Conservation (phyloP, 2,113 vertebrate species). For the Vombatus ursinus region DNA sequence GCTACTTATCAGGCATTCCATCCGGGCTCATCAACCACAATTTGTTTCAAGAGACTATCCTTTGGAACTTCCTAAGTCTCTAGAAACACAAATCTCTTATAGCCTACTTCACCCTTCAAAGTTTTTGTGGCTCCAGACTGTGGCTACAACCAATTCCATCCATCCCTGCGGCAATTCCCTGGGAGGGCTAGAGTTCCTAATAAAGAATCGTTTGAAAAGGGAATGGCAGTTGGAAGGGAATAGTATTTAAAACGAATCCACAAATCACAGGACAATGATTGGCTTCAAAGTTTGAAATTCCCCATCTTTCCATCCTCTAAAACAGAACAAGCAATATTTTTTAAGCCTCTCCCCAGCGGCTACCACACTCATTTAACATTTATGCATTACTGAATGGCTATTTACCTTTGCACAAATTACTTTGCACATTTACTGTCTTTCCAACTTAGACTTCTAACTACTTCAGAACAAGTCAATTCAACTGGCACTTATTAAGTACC, state of each 20-base stretch:
- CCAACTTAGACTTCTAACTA: background rate
- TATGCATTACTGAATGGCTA: background rate
- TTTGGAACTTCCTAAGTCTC: background rate
- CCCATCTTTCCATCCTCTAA: background rate
- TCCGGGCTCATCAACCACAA: background rate
- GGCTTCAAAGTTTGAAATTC: conserved; percentile 62
- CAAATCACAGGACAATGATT: conserved; percentile 13
- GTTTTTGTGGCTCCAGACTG: background rate
- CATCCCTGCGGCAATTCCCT: no score
- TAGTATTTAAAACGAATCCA: background rate
- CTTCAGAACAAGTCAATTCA: background rate
- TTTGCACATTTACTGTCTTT: no score
- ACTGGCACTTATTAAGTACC: background rate
- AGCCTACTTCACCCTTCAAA: background rate
- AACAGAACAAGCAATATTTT: background rate
- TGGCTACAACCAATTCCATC: accelerated
- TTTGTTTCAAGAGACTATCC: background rate
- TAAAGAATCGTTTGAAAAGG: background rate
- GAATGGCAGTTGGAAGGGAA: conserved; percentile 15
- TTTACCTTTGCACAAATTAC: background rate
- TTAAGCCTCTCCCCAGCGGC: background rate
- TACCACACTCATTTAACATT: background rate
- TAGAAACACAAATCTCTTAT: background rate
- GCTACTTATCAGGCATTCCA: background rate
- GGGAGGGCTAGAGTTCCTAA: background rate